Conservation (phyloP, 2,797 vertebrate genomes). For the Cossypha heuglini region DNA sequence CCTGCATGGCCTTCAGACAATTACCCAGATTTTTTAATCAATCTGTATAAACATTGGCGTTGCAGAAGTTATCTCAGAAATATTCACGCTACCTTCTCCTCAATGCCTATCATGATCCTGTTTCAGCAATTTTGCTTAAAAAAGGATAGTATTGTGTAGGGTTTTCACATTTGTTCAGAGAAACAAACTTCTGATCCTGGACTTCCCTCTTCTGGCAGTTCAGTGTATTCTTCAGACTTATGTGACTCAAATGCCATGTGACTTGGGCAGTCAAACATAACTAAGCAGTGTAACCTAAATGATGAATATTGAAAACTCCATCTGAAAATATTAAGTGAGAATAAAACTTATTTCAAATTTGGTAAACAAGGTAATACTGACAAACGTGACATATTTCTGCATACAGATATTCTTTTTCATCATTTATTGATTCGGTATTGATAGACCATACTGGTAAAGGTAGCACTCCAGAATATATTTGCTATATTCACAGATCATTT, state of each 20-base stretch:
- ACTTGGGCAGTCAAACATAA: not conserved
- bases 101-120: not conserved
- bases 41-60: not conserved
- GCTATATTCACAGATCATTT: constrained; percentile 5
- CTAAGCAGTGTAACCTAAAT: not conserved
- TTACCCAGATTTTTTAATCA: not conserved
- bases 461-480: not conserved
- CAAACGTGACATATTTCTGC: not conserved
- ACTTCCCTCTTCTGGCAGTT: constrained; percentile 65
- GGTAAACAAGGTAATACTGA: not conserved
- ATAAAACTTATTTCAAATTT: not conserved
- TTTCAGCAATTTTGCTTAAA: not conserved
- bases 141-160: not conserved
- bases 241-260: not conserved
- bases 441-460: not conserved
- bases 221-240: constrained; percentile 25
- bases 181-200: constrained; percentile 48
- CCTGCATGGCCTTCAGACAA: not conserved
- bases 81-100: not conserved
- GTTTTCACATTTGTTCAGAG: not conserved
- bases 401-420: not conserved
- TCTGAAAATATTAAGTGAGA: not conserved
- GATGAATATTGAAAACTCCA: not conserved
- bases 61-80: not conserved
- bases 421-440: not conserved